Evolutionary conservation across 2,888 invertebrate genomes (phyloP), one percentile per base, ranked within the genome.

Genomic region (Sarcophaga subvicina): DNA sequence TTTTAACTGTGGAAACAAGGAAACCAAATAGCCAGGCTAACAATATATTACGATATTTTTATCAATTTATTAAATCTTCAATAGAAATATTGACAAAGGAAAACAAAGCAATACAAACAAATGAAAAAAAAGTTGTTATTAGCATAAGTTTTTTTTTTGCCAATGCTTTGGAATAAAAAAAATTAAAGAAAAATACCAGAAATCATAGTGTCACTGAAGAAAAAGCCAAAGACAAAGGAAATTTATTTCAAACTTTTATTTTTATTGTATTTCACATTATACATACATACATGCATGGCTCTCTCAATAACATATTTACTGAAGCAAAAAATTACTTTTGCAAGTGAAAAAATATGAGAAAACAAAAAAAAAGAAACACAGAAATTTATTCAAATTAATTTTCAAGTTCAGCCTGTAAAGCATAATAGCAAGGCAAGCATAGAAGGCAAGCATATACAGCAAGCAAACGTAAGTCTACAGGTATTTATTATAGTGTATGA

Each of bases 301-400:
- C 17, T 54, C 10, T 54, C 54, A 54, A 54, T 54, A 37, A 22
- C 66, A 83, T 37, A 73, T 77, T 72, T 77, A 73, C 72, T 86
- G 67, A 86, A 80, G 80, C 86, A 77, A 76, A 64, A 86, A 83
- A 80, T 86, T 80, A 17, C 22, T 67, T 22, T 22, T 54, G 78
- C 78, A 79, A 86, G 62, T 76, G 72, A 54, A 63, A 72, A 60
- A 77, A 22, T n/a, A 54, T 37, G 37, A 37, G 27, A 17, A 49
- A 49, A 27, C 10, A 59, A 66, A 22, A 60, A 71, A 59, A 77
- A 85, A 45, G 71, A 67, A 22, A 25, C 4, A 25, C n/a, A 67
- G 76, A 83, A 82, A 84, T 81, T 79, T 84, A 87, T 87, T 87
- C 75, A 87, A 87, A 84, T 87, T 76, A 87, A 81, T 84, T 87